These are phyloP conservation scores for Podabrus alpinus DNA, from an alignment of 2,888 invertebrate species.

Conservation along the genomic window DNA sequence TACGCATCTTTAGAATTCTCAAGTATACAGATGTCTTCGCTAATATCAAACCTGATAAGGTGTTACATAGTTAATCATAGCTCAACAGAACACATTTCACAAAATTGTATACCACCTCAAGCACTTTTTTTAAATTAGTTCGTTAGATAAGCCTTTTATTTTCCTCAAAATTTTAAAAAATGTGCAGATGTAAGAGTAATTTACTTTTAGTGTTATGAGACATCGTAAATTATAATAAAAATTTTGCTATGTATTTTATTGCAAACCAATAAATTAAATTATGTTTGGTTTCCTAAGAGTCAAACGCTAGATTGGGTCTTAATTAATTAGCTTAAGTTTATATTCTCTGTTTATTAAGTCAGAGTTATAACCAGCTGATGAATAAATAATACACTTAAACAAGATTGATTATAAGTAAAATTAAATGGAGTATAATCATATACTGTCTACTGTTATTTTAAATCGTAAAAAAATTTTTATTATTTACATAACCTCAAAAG, in stretches of 20 bases:
- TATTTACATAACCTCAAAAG: neutral
- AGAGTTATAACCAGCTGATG: neutral
- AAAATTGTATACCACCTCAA: neutral
- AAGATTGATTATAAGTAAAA: neutral
- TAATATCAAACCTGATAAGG: slow-evolving; percentile 4
- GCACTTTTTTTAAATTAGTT: neutral
- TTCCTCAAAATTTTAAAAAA: neutral
- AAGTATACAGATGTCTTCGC: slow-evolving; percentile 9
- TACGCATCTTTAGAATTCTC: slow-evolving; percentile 11
- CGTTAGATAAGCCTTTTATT: neutral
- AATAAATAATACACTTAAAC: neutral
- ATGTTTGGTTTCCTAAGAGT: neutral
- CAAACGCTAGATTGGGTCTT: neutral
- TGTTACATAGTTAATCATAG: neutral
- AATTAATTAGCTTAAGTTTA: neutral
- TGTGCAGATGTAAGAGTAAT: neutral
- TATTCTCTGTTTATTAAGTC: neutral
- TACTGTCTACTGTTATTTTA: neutral
- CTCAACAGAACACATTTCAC: neutral
- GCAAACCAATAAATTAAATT: neutral
- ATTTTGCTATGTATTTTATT: neutral
- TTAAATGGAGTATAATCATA: neutral
- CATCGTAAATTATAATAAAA: neutral
- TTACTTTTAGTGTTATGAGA: neutral
- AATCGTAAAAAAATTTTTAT: neutral